Evolutionary conservation across 2,888 invertebrate species (phyloP), one percentile per base, ranked within the genome.

Genomic region (Nymphalis polychloros): DNA sequence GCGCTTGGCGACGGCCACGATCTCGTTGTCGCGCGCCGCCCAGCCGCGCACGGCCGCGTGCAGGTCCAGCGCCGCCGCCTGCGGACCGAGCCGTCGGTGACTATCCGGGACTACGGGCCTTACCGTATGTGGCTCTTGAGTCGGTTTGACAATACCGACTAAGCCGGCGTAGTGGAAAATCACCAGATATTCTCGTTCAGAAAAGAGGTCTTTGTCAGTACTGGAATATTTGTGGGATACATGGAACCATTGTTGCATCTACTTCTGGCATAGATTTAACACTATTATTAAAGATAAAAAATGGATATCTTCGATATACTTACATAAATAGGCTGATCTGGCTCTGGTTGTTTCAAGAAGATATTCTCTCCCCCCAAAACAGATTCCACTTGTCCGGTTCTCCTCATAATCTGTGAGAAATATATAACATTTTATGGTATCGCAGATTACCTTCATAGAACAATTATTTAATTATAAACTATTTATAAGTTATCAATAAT

Each of bases 1-100:
- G 76, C 97, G 96, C 85, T 98, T 98, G 63, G 99, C 99, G 0
- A 98, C 99, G 0, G 97, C 98, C 73, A 99, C 98, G 73, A 99
- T 97, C 84, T 99, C 99, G 88, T 99, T 99, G 92, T 99, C 99
- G 80, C 98, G 97, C 72, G 98, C 97, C 0, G 98, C 99, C 99
- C 99, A 99, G 84, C 98, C 99, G 72, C 97, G 96, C 53, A 99
- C 97, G 85, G 99, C 98, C 92, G 98, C 96, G 92, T 99, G 99
- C 53, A 99, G 94, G 71, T 97, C 98, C 85, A 98, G 97, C 0
- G 99, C 99, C 35, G 99, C 99, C 93, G 98, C 97, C 97, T 89
- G 75, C n/a, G n/a, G n/a, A n/a, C n/a, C n/a, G n/a, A n/a, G n/a
- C n/a, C n/a, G n/a, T n/a, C n/a, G n/a, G n/a, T n/a, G n/a, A n/a